A percentile compares a stretch with the other conserved stretches of the same genome.
These are phyloP conservation scores for Mesocricetus auratus DNA, from an alignment of 2,113 vertebrate species.

Conservation along the genomic window DNA sequence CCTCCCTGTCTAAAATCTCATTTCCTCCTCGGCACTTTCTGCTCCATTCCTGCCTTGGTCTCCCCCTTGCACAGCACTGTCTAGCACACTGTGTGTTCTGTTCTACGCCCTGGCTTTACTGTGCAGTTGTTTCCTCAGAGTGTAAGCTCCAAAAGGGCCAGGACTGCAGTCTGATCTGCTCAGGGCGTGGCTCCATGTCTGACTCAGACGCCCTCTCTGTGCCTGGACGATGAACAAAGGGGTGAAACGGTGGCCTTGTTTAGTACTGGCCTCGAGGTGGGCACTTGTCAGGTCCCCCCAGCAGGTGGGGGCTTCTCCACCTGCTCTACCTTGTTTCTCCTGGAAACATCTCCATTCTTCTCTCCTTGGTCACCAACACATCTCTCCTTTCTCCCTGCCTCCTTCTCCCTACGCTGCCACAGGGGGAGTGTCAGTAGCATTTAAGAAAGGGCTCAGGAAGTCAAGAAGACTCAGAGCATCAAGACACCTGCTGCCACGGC, in stretches of 20 bases:
- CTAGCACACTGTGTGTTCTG: background rate
- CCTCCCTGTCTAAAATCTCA: background rate
- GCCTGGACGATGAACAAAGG: background rate
- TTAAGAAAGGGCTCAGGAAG: background rate
- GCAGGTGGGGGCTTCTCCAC: background rate
- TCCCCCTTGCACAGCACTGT: background rate
- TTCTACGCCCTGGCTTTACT: background rate
- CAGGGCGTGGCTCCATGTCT: background rate
- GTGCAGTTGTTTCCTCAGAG: background rate
- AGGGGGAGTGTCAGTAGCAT: background rate
- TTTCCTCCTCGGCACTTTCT: no score
- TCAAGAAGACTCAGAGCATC: background rate
- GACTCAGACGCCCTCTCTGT: background rate
- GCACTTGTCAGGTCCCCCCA: rapidly evolving
- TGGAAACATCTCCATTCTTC: background rate
- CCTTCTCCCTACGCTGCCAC: no score
- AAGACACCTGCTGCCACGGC: background rate
- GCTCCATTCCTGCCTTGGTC: background rate
- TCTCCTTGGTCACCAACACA: background rate
- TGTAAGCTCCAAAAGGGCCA: background rate
- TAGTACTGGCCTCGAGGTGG: background rate
- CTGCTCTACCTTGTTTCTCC: background rate
- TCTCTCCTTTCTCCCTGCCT: background rate
- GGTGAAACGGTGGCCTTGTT: background rate
- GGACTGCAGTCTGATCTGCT: background rate